A percentile compares a stretch with the other conserved stretches of the same genome.
Evolutionary conservation across 2,113 vertebrate genomes (phyloP).

Genomic region (Progne subis): DNA sequence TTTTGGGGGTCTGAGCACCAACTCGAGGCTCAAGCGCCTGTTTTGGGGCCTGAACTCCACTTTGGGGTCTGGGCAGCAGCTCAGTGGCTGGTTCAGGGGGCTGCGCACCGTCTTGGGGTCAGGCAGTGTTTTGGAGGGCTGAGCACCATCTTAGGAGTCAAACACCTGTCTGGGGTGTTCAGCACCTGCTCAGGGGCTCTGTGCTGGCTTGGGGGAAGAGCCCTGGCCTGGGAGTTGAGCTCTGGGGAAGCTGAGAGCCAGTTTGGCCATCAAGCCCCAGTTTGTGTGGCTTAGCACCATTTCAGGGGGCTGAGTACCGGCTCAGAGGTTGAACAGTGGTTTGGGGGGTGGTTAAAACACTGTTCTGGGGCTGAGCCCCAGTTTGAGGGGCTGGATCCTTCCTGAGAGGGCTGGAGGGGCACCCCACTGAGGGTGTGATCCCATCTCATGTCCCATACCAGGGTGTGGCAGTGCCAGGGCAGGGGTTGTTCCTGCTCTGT

Average conservation of each 20-base stretch:
- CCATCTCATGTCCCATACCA: accelerated
- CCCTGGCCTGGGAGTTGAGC: background rate
- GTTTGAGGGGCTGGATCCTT: background rate
- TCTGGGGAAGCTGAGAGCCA: background rate
- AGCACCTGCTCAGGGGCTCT: background rate
- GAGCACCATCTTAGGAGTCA: background rate
- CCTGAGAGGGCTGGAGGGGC: background rate
- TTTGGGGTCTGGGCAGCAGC: background rate
- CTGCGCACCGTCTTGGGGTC: background rate
- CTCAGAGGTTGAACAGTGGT: background rate
- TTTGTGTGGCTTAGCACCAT: background rate
- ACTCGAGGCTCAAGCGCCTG: background rate
- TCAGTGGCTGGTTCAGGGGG: background rate
- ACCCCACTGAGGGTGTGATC: background rate
- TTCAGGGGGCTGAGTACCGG: background rate
- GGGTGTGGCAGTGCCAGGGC: background rate
- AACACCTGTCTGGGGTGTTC: background rate
- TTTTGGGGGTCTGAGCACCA: background rate
- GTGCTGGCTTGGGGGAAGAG: background rate
- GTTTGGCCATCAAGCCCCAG: background rate
- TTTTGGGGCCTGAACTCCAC: background rate
- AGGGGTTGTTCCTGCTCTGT: background rate
- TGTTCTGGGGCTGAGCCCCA: background rate
- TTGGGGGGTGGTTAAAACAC: accelerated
- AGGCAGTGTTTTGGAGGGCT: background rate